phyloP scores from a whole-genome alignment of 1,140 invertebrate genomes.

The Muscidifurax raptorellus region DNA sequence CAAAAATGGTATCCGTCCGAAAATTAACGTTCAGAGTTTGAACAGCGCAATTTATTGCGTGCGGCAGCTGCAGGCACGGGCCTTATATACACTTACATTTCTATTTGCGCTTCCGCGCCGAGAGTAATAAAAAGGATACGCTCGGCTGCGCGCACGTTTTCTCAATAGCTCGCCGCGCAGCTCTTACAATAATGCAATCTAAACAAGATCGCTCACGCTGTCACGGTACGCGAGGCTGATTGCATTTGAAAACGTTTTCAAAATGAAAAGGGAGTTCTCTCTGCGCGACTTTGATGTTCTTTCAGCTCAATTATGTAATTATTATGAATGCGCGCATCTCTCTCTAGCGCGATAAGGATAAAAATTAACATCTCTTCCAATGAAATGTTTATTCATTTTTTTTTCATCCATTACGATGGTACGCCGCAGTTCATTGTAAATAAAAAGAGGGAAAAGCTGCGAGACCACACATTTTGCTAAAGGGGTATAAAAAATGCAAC shows the following conservation, averaged over 20 bases:
- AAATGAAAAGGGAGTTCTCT: neutral
- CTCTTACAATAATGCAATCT: conserved; percentile 49
- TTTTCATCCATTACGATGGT: too few relatives aligned
- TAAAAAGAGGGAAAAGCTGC: too few relatives aligned
- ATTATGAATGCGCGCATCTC: neutral
- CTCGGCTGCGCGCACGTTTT: conserved; percentile 18
- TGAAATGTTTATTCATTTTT: too few relatives aligned
- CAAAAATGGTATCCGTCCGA: too few relatives aligned
- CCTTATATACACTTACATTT: conserved; percentile 10
- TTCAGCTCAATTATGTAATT: neutral
- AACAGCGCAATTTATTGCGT: too few relatives aligned
- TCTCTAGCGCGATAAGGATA: neutral
- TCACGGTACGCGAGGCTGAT: neutral
- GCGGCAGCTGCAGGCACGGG: conserved; percentile 20
- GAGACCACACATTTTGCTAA: too few relatives aligned
- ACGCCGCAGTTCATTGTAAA: too few relatives aligned
- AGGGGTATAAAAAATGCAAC: too few relatives aligned
- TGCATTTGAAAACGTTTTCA: conserved; percentile 23
- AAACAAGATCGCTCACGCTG: conserved; percentile 41
- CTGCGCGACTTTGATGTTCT: neutral
- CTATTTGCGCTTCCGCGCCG: conserved; percentile 30
- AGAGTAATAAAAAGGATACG: conserved; percentile 48
- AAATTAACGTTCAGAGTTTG: too few relatives aligned
- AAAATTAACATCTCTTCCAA: neutral
- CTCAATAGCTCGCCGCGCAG: conserved; percentile 31